Base-by-base conservation (phyloP, 1,140 invertebrate species). In the Platyscapa corneri region DNA sequence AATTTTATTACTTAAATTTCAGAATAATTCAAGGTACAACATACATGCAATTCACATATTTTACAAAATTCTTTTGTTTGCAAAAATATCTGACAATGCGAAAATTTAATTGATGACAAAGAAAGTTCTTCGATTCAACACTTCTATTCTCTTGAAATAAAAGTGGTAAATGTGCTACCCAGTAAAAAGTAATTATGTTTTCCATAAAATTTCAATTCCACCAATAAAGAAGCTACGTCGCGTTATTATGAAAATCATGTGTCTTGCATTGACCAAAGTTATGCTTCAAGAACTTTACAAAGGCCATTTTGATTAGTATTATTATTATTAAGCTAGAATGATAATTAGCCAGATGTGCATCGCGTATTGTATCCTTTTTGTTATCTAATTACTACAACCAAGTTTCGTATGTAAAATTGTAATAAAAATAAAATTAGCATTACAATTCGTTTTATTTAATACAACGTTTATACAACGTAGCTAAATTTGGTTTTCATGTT, bases 131-230 rank as follows among this genome's bases (percentile, higher is more conserved):
- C n/a, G n/a, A n/a, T n/a, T n/a, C n/a, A n/a, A n/a, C n/a, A n/a
- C n/a, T n/a, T n/a, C n/a, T n/a, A n/a, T n/a, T n/a, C n/a, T n/a
- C n/a, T n/a, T n/a, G n/a, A n/a, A n/a, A n/a, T n/a, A n/a, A n/a
- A n/a, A n/a, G n/a, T n/a, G n/a, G 42, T 46, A 46, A 46, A 5
- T 7, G 12, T 46, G 42, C 42, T 12, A 46, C 12, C 30, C 18
- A 14, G 32, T 56, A 87, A 88, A 89, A 91, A 88, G 87, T 90
- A 92, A 92, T 92, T 91, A 91, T 89, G 90, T 90, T 90, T 89
- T 88, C 87, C 79, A 87, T 90, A 89, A 89, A 89, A 88, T 49
- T 81, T 80, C 81, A 82, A 89, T 90, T 90, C 77, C 76, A 87
- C 90, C 88, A 88, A 90, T 89, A 90, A 91, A 85, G 82, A 79